A percentile compares a stretch with the other conserved stretches of the same genome.
Conservation (phyloP, 35 echinoderm and acorn worm genomes). For the Amphiura filiformis region DNA sequence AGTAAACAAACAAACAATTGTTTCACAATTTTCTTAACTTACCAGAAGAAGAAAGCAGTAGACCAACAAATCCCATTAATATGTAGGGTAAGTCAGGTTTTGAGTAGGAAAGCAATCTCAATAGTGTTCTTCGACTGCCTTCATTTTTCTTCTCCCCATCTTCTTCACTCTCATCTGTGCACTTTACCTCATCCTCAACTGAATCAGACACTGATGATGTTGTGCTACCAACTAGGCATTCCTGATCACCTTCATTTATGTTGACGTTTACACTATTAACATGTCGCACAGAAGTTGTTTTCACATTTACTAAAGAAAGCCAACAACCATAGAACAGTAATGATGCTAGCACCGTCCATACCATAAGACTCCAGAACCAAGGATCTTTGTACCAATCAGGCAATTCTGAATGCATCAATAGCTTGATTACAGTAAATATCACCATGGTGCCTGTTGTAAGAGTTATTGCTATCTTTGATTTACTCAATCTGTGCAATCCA, state of each 20-base stretch:
- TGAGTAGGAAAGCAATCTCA: slow-evolving; percentile 28
- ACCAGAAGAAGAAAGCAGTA: slow-evolving; percentile 14
- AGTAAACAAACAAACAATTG: too few relatives aligned
- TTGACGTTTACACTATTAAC: neutral
- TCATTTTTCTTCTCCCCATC: neutral
- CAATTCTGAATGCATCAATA: neutral
- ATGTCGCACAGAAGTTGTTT: neutral
- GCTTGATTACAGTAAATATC: neutral
- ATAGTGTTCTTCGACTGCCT: neutral
- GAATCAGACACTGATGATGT: too few relatives aligned
- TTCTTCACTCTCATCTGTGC: neutral
- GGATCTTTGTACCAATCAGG: neutral
- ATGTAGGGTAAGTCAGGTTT: slow-evolving; percentile 23
- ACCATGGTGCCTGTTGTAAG: neutral
- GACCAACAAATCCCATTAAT: slow-evolving; percentile 13
- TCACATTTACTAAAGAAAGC: neutral
- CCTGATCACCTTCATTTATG: neutral
- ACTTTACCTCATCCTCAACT: neutral
- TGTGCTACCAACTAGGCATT: neutral
- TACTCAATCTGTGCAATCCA: neutral
- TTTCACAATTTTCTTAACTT: too few relatives aligned
- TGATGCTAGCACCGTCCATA: slow-evolving; percentile 1
- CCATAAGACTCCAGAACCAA: slow-evolving; percentile 6
- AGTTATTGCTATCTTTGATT: neutral
- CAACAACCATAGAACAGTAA: neutral